These are phyloP conservation scores for Apistogramma diplotaenia DNA, from an alignment of 2,113 vertebrate genomes.

Conservation along the genomic window DNA sequence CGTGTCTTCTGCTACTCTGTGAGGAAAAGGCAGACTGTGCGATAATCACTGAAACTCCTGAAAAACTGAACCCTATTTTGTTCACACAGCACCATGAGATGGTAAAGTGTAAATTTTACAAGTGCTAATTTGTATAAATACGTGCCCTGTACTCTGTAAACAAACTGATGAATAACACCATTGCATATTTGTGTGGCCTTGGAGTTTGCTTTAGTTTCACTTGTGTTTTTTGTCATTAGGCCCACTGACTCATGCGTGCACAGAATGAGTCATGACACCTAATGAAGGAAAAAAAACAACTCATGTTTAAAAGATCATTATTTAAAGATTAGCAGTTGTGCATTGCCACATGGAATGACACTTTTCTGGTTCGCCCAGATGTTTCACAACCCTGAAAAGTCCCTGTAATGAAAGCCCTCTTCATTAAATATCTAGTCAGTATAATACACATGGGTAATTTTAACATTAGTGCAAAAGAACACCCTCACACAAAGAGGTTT, in stretches of 20 bases:
- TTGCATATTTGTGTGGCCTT: not conserved
- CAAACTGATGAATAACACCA: not conserved
- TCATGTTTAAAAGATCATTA: not conserved
- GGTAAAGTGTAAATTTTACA: not conserved
- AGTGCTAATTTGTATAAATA: not conserved
- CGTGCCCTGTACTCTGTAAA: not conserved
- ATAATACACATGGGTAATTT: no score
- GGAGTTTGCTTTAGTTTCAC: not conserved
- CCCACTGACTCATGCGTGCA: not conserved
- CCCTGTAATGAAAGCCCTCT: no score
- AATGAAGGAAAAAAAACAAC: not conserved
- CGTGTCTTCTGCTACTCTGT: no score
- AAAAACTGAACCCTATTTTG: no score
- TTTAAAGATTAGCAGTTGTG: not conserved
- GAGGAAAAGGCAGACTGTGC: not conserved
- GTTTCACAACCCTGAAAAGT: not conserved
- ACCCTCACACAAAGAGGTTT: no score
- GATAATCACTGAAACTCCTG: not conserved
- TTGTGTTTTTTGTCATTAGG: conserved; percentile 17
- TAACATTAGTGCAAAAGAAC: no score
- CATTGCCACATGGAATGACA: not conserved
- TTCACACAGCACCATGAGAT: not conserved
- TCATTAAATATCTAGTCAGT: no score
- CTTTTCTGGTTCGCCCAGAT: not conserved
- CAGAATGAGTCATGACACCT: conserved; percentile 13